Conservation (phyloP, 2,797 vertebrate genomes). For the Pogonophryne albipinna region DNA sequence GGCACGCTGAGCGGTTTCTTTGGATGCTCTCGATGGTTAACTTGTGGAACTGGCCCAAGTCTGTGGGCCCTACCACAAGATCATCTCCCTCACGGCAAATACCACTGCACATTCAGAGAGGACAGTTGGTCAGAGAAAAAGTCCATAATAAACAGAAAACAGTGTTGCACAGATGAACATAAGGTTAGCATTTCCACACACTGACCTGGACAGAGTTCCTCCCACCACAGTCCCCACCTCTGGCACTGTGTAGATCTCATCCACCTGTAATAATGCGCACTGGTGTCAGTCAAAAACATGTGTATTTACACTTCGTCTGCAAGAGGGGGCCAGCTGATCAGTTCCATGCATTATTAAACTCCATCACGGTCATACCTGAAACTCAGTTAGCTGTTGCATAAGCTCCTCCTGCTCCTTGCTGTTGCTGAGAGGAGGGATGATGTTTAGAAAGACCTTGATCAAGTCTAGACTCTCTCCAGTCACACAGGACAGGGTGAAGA, state of each 20-base stretch:
- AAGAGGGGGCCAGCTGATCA: background rate
- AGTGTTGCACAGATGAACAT: background rate
- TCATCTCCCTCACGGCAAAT: conserved; percentile 97
- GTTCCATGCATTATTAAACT: background rate
- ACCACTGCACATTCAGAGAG: conserved; percentile 83
- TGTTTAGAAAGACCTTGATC: conserved; percentile 97
- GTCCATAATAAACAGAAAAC: background rate
- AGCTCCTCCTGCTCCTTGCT: conserved; percentile 98
- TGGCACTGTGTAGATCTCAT: conserved; percentile 99
- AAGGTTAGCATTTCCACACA: background rate
- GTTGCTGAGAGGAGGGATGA: conserved; percentile 97
- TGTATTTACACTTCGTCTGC: background rate
- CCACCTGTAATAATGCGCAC: conserved; percentile 86
- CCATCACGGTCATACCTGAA: conserved; percentile 87
- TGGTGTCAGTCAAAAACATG: conserved; percentile 1
- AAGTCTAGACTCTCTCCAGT: conserved; percentile 95
- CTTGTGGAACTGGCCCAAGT: conserved; percentile 91
- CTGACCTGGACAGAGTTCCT: conserved; percentile 96
- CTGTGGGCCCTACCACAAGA: conserved; percentile 96
- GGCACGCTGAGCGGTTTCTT: conserved; percentile 95
- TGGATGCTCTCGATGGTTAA: conserved; percentile 96
- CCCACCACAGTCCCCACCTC: conserved; percentile 99
- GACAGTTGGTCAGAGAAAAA: background rate
- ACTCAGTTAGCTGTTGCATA: conserved; percentile 98
- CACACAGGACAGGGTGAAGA: conserved; percentile 97